Evolutionary conservation across 2,888 invertebrate species (phyloP), one percentile per base, ranked within the genome.

Genomic region (Coenonympha arcania): DNA sequence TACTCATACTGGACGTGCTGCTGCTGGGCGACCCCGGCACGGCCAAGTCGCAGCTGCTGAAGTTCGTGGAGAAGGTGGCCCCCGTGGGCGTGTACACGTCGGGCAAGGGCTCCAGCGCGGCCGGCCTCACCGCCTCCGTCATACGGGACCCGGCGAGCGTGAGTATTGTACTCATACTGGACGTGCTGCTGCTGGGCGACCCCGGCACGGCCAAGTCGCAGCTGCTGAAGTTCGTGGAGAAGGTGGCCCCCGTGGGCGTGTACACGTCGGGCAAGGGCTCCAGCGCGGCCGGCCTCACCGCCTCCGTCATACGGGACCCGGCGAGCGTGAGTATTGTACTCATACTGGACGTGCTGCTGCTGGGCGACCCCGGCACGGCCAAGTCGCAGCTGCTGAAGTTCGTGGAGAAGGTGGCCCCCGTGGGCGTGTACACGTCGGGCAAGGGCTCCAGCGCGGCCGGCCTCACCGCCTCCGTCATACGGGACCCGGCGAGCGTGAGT

Each of bases 131-230:
- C 16, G 99, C 99, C 0, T 98, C 98, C 0, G 98, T 99, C 20
- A 94, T 93, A 57, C 88, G 98, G 62, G 99, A 99, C 85, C 98
- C 98, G 1, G 88, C 89, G 9, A 92, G 97, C 51, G 96, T 98
- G 79, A 89, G n/a, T n/a, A n/a, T n/a, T n/a, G n/a, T n/a, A 8
- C 13, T 6, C 4, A 11, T 0, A 28, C n/a, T 11, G n/a, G n/a
- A n/a, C n/a, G n/a, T n/a, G 16, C 82, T 99, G 9, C 87, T 99
- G 53, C 87, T 99, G 20, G 99, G 99, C 33, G 99, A 99, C 87
- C 99, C 99, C 0, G 99, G 99, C 66, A 99, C 99, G 0, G 99
- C 99, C n/a, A 99, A 99, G 77, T 98, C 98, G 0, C 99, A 99
- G 74, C 84, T 99, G 50, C 84, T 99, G 6, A 99, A 99, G 82